Evolutionary conservation across 2,888 invertebrate genomes (phyloP).

Genomic region (Coenonympha glycerion): DNA sequence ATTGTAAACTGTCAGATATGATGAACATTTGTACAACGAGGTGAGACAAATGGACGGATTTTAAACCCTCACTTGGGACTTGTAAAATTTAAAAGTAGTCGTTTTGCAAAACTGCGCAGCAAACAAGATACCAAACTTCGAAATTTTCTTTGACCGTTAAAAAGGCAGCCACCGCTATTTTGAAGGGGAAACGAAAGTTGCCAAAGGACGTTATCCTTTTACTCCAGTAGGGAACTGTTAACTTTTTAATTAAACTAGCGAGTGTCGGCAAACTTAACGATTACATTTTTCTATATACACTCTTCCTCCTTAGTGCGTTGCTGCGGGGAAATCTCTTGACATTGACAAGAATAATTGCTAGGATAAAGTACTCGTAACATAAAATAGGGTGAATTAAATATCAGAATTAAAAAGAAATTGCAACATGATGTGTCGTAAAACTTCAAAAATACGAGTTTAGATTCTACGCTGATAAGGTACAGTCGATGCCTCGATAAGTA

Average conservation of each 20-base stretch:
- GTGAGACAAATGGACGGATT: no score
- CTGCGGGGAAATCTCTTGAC: slow-evolving; percentile 61
- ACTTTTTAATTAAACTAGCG: slow-evolving; percentile 68
- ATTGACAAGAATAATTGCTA: slow-evolving; percentile 60
- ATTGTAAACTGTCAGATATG: no score
- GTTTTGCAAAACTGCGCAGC: no score
- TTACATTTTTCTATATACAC: slow-evolving; percentile 66
- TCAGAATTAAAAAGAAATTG: no score
- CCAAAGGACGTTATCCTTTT: slow-evolving; percentile 20
- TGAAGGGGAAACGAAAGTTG: slow-evolving; percentile 14
- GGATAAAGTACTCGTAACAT: slow-evolving; percentile 67
- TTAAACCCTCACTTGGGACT: no score
- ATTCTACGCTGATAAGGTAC: no score
- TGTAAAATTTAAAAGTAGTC: no score
- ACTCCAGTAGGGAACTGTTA: slow-evolving; percentile 45
- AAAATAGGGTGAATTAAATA: slow-evolving; percentile 53
- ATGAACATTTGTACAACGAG: no score
- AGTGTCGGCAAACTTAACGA: slow-evolving; percentile 55
- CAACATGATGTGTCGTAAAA: no score
- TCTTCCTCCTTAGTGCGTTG: slow-evolving; percentile 39
- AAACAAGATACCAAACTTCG: no score
- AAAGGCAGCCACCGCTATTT: neutral
- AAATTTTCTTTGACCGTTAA: slow-evolving; percentile 4
- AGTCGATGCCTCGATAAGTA: no score
- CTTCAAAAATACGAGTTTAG: no score